These are phyloP conservation scores for Seriola dumerili DNA, from an alignment of 2,113 vertebrate species.

Conservation along the genomic window DNA sequence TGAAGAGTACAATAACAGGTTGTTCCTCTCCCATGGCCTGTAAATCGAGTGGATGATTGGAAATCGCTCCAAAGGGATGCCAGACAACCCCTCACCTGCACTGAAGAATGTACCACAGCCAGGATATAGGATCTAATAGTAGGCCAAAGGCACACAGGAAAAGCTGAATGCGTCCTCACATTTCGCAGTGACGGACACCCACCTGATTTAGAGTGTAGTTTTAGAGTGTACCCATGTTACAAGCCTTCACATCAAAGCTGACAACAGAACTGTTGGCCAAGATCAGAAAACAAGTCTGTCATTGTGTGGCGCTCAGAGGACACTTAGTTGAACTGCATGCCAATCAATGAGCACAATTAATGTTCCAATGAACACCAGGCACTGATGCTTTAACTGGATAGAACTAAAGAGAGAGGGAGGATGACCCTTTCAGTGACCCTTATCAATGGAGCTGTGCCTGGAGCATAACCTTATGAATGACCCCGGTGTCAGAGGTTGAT, in stretches of 20 bases:
- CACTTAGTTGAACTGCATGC: conserved; percentile 56
- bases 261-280: conserved; percentile 41
- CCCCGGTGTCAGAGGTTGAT: conserved; percentile 84
- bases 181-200: conserved; percentile 7
- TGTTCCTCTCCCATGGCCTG: conserved; percentile 22
- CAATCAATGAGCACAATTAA: conserved; percentile 76
- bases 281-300: conserved; percentile 50
- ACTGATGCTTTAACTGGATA: conserved; percentile 74
- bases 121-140: conserved; percentile 24
- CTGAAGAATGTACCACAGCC: conserved; percentile 28
- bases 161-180: conserved; percentile 12
- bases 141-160: conserved; percentile 15
- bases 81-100: conserved; percentile 45
- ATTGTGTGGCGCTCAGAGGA: conserved; percentile 59
- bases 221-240: conserved; percentile 17
- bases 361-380: conserved; percentile 66
- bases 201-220: conserved; percentile 29
- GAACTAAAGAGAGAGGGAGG: conserved; percentile 67
- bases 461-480: conserved; percentile 77
- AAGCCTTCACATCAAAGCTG: conserved; percentile 37
- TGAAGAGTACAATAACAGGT: conserved; percentile 50
- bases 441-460: conserved; percentile 69
- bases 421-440: conserved; percentile 79
- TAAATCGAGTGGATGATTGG: conserved; percentile 57
- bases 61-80: conserved; percentile 57